Percentiles rank a stretch among this genome's conserved stretches.
Evolutionary conservation across 2,797 vertebrate genomes (phyloP).

Genomic region (Anas capensis): DNA sequence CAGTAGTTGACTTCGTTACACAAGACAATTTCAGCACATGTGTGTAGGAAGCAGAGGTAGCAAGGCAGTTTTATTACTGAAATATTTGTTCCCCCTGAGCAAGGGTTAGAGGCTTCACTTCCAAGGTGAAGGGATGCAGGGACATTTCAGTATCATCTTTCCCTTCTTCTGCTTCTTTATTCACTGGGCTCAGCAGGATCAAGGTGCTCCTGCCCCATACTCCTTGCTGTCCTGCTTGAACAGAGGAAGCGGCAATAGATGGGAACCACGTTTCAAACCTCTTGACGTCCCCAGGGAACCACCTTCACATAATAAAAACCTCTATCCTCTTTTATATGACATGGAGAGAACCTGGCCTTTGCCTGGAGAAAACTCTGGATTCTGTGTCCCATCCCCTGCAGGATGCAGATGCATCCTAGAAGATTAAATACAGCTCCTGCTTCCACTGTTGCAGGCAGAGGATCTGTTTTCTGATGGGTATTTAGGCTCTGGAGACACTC

Average conservation of each 20-base stretch:
- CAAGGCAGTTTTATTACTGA: background rate
- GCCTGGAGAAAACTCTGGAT: background rate
- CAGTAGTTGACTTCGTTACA: background rate
- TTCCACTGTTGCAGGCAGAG: background rate
- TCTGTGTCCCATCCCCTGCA: background rate
- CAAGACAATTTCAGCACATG: background rate
- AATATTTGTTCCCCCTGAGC: background rate
- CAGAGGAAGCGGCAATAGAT: background rate
- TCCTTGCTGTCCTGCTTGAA: background rate
- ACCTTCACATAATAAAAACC: accelerated
- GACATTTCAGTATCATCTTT: background rate
- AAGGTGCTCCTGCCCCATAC: accelerated
- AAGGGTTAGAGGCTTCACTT: background rate
- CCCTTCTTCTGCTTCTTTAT: background rate
- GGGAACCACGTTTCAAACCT: background rate
- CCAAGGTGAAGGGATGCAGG: too few species aligned
- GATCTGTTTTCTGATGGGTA: background rate
- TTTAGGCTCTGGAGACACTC: background rate
- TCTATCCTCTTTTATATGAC: accelerated
- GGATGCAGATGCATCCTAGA: background rate
- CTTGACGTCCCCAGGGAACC: background rate
- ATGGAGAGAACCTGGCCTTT: background rate
- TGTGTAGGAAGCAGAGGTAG: background rate
- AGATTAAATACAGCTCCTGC: background rate
- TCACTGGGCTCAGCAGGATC: background rate